Conservation (phyloP, 2,113 vertebrate species). For the Myotis yumanensis region DNA sequence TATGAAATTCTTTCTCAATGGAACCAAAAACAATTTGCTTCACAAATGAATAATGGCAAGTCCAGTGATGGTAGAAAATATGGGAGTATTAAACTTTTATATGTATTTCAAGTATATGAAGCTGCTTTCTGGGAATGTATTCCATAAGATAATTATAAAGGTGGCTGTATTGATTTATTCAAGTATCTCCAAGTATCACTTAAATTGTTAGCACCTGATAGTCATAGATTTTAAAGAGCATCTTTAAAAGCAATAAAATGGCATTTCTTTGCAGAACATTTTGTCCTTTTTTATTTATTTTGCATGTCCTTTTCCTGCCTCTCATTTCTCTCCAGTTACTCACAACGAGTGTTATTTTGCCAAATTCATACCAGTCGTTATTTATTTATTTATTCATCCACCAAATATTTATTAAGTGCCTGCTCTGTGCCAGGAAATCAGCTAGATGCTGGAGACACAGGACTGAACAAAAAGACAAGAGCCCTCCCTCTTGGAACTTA, state of each 20-base stretch:
- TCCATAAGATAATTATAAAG: background rate
- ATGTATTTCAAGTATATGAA: background rate
- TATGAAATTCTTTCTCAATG: background rate
- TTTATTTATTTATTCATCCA: constrained; percentile 25
- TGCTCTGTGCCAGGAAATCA: background rate
- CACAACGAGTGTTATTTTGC: background rate
- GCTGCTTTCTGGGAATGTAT: background rate
- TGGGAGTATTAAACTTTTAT: background rate
- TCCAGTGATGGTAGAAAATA: background rate
- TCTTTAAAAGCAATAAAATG: background rate
- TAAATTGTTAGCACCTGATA: background rate
- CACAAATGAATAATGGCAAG: background rate
- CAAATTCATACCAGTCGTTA: background rate
- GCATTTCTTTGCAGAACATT: constrained; percentile 5
- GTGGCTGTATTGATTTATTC: background rate
- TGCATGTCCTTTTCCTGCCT: background rate
- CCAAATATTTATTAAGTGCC: background rate
- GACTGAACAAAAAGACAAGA: background rate
- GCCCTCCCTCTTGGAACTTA: background rate
- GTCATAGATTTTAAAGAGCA: constrained; percentile 38
- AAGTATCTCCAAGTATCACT: background rate
- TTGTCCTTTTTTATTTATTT: constrained; percentile 1
- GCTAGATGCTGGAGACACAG: background rate
- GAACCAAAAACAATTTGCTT: background rate
- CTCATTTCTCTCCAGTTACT: background rate